These are phyloP conservation scores for Drosophila prolongata DNA, from an alignment of 2,888 invertebrate species.

Conservation along the genomic window DNA sequence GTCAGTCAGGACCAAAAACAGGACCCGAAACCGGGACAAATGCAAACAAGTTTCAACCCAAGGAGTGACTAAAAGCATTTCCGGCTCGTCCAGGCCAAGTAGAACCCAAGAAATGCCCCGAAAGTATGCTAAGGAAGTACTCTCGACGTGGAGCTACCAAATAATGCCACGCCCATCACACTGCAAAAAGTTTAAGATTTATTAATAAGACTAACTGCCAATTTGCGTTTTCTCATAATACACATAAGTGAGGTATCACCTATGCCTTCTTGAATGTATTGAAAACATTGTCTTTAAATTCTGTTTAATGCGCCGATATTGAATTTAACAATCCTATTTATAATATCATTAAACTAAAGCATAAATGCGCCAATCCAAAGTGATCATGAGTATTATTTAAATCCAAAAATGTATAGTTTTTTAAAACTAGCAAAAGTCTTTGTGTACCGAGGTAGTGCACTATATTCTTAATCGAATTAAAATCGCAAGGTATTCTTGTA, in stretches of 20 bases:
- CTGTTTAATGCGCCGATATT: too few relatives aligned
- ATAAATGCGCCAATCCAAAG: too few relatives aligned
- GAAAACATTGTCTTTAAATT: too few relatives aligned
- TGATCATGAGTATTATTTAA: too few relatives aligned
- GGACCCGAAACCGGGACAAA: constrained; percentile 26
- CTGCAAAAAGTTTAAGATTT: constrained; percentile 3
- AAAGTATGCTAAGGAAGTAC: constrained; percentile 32
- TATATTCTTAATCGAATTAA: constrained; percentile 8
- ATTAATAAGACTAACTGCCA: neutral
- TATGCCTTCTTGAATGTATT: too few relatives aligned
- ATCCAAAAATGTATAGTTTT: too few relatives aligned
- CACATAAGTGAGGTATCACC: too few relatives aligned
- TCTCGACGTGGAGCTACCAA: neutral
- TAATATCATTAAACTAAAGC: too few relatives aligned
- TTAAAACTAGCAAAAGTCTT: too few relatives aligned
- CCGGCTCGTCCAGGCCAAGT: constrained; percentile 22
- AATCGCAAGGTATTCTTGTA: constrained; percentile 1
- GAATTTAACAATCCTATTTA: too few relatives aligned
- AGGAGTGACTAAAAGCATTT: constrained; percentile 47
- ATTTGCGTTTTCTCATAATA: too few relatives aligned
- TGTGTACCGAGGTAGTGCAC: neutral
- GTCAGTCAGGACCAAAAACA: constrained; percentile 3
- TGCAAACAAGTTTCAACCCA: constrained; percentile 62
- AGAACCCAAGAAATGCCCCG: constrained; percentile 27
- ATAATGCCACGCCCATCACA: constrained; percentile 26